Evolutionary conservation across 2,797 vertebrate species (phyloP), one percentile per base, ranked within the genome.

Genomic region (Triplophysa yarkandensis): DNA sequence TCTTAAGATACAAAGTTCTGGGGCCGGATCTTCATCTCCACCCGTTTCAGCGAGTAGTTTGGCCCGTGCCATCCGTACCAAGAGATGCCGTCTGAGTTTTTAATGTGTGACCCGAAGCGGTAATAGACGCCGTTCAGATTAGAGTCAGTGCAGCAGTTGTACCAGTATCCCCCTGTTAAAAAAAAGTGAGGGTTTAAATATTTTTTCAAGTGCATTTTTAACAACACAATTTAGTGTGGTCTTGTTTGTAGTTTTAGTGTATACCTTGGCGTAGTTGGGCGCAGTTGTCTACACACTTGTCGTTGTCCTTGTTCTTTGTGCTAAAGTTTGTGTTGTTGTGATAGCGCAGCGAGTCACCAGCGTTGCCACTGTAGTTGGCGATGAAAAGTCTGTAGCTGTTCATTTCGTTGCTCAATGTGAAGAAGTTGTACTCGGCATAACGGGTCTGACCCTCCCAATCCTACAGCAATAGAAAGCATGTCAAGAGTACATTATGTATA

Each of bases 301-400:
- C 98, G 0, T 99, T 98, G 91, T 99, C 98, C 87, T 96, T 98
- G 92, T 96, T 90, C 77, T 91, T 94, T 16, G 97, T 98, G 91
- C 98, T 99, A 93, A 99, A 99, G 91, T 95, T 95, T 0, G 98
- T 99, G 90, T 97, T 98, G 90, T 99, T 99, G 87, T 99, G 98
- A 83, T 98, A 99, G 68, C 92, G 83, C 58, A 99, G 85, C 0
- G 98, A 98, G 6, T 99, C 93, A 0, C 92, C 95, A 0, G 90
- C 94, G 0, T 92, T 93, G 11, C 98, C 98, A 0, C 85, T 95
- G 91, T 95, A 99, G 85, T 97, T 95, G 36, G 93, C 93, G 64
- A 99, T 78, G 39, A 95, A 92, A n/a, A 99, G 95, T 34, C 94
- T 93, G 78, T 96, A 99, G 91, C 96, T 98, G 83, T 98, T 99